Evolutionary conservation across 2,797 vertebrate genomes (phyloP).

Genomic region (Galaxias olidus): DNA sequence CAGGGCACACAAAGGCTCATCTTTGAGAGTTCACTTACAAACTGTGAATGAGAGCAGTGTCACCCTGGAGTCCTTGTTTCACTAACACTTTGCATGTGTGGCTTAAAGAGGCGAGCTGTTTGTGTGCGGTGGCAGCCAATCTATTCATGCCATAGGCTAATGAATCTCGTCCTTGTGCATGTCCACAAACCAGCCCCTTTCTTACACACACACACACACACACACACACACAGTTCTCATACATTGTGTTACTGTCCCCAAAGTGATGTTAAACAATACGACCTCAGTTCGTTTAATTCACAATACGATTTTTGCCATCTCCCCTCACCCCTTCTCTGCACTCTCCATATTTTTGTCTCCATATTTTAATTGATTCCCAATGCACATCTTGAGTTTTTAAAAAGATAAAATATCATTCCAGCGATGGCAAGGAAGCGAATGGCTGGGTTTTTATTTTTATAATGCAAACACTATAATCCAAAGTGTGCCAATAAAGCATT

Average conservation of each 20-base stretch:
- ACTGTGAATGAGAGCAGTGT: not conserved
- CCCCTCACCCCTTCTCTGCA: not conserved
- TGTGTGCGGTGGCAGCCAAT: constrained; percentile 13
- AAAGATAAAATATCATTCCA: not conserved
- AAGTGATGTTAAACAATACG: not conserved
- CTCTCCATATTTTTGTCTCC: too few relatives aligned
- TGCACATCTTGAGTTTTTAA: not conserved
- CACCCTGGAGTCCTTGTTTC: constrained; percentile 23
- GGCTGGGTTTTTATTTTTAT: not conserved
- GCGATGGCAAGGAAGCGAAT: not conserved
- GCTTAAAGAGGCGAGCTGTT: constrained; percentile 8
- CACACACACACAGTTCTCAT: not conserved
- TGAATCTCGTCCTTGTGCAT: not conserved
- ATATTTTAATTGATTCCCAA: not conserved
- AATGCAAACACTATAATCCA: not conserved
- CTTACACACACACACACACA: constrained; percentile 9
- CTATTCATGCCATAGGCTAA: not conserved
- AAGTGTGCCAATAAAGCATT: not conserved
- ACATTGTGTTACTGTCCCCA: too few relatives aligned
- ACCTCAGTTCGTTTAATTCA: not conserved
- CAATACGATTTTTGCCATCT: constrained; percentile 4
- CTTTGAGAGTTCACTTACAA: constrained; percentile 6
- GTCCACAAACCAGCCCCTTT: constrained; percentile 1
- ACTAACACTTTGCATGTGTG: constrained; percentile 15
- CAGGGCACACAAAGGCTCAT: not conserved